Conservation (phyloP, 1,140 invertebrate genomes). For the Micrasema minimum region DNA sequence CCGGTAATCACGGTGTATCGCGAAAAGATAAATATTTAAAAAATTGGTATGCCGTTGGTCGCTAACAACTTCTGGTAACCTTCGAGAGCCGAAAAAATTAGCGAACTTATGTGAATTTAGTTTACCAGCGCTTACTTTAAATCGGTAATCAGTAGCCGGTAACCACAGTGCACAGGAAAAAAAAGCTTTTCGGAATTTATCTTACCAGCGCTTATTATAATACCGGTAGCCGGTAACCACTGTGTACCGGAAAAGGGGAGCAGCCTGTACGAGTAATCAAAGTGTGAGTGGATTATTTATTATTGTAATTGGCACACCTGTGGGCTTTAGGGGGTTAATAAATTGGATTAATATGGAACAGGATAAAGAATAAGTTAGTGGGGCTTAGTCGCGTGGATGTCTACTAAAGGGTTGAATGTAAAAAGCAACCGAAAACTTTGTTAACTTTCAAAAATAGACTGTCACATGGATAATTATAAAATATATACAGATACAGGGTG, state of each 20-base stretch:
- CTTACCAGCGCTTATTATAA: not conserved
- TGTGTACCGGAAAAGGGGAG: not conserved
- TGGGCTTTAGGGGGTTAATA: slow-evolving; percentile 7
- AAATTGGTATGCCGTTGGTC: too few relatives aligned
- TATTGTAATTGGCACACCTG: slow-evolving; percentile 24
- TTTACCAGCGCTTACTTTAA: not conserved
- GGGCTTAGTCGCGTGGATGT: too few relatives aligned
- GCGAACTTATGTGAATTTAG: not conserved
- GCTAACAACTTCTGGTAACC: not conserved
- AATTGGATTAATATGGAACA: slow-evolving; percentile 5
- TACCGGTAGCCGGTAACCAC: not conserved
- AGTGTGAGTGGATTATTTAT: slow-evolving; percentile 16
- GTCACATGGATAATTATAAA: not conserved
- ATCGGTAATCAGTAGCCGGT: not conserved
- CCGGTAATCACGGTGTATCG: too few relatives aligned
- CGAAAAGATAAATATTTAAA: too few relatives aligned
- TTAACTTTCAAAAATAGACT: not conserved
- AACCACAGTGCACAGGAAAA: not conserved
- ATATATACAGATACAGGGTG: not conserved
- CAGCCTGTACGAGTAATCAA: slow-evolving; percentile 9
- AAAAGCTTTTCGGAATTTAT: not conserved
- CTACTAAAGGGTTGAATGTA: too few relatives aligned
- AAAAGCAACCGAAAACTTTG: not conserved
- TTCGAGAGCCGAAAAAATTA: not conserved
- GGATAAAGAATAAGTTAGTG: too few relatives aligned